Evolutionary conservation across 2,797 vertebrate genomes (phyloP).

Genomic region (Sebastes melanostomus): DNA sequence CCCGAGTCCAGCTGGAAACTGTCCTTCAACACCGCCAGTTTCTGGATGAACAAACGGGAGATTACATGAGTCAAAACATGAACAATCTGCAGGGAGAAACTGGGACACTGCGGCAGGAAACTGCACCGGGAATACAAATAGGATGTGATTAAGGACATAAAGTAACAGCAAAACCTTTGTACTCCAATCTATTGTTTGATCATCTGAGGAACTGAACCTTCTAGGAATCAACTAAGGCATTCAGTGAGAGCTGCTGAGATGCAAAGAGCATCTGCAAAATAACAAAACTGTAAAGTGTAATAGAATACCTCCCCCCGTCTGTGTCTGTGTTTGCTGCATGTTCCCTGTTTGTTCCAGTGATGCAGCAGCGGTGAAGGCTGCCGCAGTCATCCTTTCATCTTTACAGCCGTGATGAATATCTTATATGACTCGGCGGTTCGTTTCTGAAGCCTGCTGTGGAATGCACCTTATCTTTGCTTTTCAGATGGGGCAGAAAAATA

Average conservation of each 20-base stretch:
- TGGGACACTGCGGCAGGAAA: background rate
- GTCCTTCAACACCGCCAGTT: slow-evolving; percentile 92
- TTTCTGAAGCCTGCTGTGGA: slow-evolving; percentile 9
- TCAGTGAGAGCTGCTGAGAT: background rate
- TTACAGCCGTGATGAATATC: background rate
- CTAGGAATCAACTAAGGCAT: background rate
- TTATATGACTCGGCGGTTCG: background rate
- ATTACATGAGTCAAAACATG: background rate
- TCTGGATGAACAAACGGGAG: slow-evolving; percentile 75
- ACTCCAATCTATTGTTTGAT: background rate
- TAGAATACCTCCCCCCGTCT: too few species aligned
- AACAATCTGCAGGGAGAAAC: background rate
- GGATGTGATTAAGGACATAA: background rate
- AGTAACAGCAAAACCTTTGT: background rate
- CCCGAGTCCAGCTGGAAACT: slow-evolving; percentile 88
- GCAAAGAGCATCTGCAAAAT: background rate
- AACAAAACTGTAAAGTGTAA: background rate
- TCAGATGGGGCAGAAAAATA: slow-evolving; percentile 12
- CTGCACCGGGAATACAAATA: background rate
- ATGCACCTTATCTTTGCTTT: slow-evolving; percentile 13
- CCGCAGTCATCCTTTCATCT: slow-evolving; percentile 1
- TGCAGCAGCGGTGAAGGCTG: background rate
- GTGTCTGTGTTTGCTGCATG: background rate
- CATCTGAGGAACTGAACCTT: background rate
- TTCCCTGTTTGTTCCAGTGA: background rate